Evolutionary conservation across 2,797 vertebrate genomes (phyloP), one percentile per base, ranked within the genome.

Genomic region (Agapornis canus): DNA sequence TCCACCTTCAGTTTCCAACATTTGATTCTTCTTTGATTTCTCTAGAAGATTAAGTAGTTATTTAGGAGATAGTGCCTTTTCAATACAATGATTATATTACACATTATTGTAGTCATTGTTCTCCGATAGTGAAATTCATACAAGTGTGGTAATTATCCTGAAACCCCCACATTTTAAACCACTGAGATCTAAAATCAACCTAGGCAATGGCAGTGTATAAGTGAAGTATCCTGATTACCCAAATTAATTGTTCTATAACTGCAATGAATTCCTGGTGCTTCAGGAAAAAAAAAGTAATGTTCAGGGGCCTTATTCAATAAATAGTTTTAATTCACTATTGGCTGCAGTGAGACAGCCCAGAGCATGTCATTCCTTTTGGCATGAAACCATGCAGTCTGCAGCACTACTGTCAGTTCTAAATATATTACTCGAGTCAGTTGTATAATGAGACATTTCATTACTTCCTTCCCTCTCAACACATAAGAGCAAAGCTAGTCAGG

Each of bases 391-490:
- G 22, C 54, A 83, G 47, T 47, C 75, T 72, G 54, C 73, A 76
- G 73, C 54, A 42, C n/a, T 32, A 6, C 37, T 65, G 35, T 42
- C 45, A 54, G 72, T 54, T 92, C 73, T 91, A 90, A 92, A 95
- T 89, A 84, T 64, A 91, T 42, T 76, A 39, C 49, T 42, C 14
- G 20, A 73, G 47, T 54, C 66, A 75, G 70, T 84, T 29, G 27
- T 65, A 76, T 88, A 92, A 95, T 82, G 59, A 91, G 63, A 76
- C 73, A 52, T 94, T 92, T 88, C 91, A 96, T 94, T 88, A 76
- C 91, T 95, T 96, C 63, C 94, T 96, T 96, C 94, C 93, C 95
- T 88, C 43, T 57, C 51, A 1, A 29, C 31, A 31, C 35, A 54
- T 71, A 72, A 54, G n/a, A 57, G 51, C 39, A 81, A 86, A 88